Evolutionary conservation across 2,113 vertebrate genomes (phyloP), one percentile per base, ranked within the genome.

Genomic region (Mus spicilegus): DNA sequence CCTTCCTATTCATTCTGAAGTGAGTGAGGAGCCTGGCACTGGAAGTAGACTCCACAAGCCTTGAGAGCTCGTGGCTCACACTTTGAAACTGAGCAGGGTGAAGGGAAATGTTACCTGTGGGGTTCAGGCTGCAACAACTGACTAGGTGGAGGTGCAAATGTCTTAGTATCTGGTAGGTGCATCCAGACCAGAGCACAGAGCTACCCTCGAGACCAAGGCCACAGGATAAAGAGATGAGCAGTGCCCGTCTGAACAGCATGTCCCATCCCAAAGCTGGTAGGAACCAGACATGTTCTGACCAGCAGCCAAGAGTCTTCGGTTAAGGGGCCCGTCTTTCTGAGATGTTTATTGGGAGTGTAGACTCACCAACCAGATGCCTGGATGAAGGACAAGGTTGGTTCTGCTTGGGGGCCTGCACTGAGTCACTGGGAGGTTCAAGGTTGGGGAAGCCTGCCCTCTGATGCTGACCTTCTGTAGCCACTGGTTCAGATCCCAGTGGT

Each of bases 281-380:
- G 77, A 65, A 54, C 42, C 28, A 33, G 61, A 86, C 17, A 22
- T 7, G n/a, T 39, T 84, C 87, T n/a, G n/a, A 87, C 36, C 3
- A 82, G 73, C 22, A 14, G 9, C 93, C 46, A 30, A n/a, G 54
- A 39, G 61, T 63, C 90, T 86, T 46, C 54, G 9, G 63, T 49
- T 26, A n/a, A 49, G 39, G 54, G 65, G 75, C 77, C 94, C 67
- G 73, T 65, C 89, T 63, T 84, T 70, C 70, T 4, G 67, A 95
- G 77, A 58, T 65, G 14, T 65, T 95, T 75, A 67, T 51, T 93
- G 90, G 16, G 63, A 86, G n/a, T 30, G 49, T 42, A 80, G 93
- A 67, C 93, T 86, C 70, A 30, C 46, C 2, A 49, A 97, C 77
- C 61, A 92, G 91, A 93, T 87, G 96, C 89, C 61, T 56, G 36